Base-by-base conservation (phyloP, 2,113 vertebrate species). In the Himantopus leucocephalus region DNA sequence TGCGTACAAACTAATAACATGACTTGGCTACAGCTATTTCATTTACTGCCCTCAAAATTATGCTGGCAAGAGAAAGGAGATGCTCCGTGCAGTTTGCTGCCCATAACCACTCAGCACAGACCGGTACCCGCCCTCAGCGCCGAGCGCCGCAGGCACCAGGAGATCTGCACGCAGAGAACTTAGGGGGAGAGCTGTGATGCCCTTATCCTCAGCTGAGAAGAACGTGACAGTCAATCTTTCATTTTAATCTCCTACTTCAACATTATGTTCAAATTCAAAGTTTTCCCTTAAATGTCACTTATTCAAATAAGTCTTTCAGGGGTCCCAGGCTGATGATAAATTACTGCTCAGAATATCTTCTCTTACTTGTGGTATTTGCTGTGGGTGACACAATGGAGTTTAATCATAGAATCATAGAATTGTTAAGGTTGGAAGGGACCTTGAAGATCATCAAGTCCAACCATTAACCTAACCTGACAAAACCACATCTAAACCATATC, bases 1-100 rank as follows among this genome's bases (percentile, higher is more conserved):
- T 27, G 48, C 34, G 68, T 93, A 80, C 50, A 93, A 94, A 90
- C 85, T 68, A 85, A 52, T 71, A 72, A 78, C 70, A 86, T 84
- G 87, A 91, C 78, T 94, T 96, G 81, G 41, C 67, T 29, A 82
- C 10, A 73, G 76, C 62, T 94, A 93, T 92, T 96, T 95, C 74
- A 87, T 90, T 96, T 91, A 94, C 85, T 94, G 70, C 59, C 67
- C 78, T 93, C 58, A 88, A 92, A 92, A 70, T 63, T 74, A 80
- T 68, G 71, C 72, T 93, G 87, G 27, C 47, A 48, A 85, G 55
- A 37, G 52, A 83, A 77, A 88, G 59, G 80, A 80, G 52, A 11
- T 59, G 62, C 59, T 90, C 94, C 2, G 5, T 88, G 52, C 17
- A 63, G 26, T 56, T 34, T 72, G 43, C 68, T 82, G 45, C 58